Evolutionary conservation across 2,113 vertebrate genomes (phyloP), one percentile per base, ranked within the genome.

Genomic region (Hypanus sabinus): DNA sequence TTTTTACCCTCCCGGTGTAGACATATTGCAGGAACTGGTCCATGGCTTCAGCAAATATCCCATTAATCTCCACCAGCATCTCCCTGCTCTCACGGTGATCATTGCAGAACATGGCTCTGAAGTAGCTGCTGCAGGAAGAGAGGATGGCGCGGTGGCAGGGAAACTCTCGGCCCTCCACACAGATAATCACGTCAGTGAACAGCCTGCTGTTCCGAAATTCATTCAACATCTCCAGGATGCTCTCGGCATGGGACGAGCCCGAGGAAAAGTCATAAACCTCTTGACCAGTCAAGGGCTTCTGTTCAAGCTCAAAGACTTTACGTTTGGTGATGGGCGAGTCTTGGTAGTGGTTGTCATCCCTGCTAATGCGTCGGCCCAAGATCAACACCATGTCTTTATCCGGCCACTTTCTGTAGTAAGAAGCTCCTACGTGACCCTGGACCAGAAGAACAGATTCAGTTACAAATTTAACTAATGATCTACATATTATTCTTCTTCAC

Each of bases 291-390:
- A 98, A 95, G 0, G 96, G 97, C 94, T 99, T 99, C 94, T 97
- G 96, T 96, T 99, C 99, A 96, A 99, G 98, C 95, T 99, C 98
- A 97, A 99, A 98, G 94, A 99, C 98, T 95, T 99, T 99, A 96
- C 99, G 97, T 96, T 99, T 99, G 93, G 98, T 98, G 95, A 98
- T 98, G 94, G 98, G 99, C 94, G 99, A 99, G 95, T 99, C 98
- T 95, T 96, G 98, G 94, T 97, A 97, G 95, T 97, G 98, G 2
- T 97, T 97, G 94, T 98, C 98, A 96, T 98, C 98, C 97, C 98
- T 98, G 96, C 97, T 99, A 96, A 99, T 95, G 96, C 99, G 97
- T 95, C 99, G 97, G 95, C 99, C 98, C 96, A 99, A 94, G 96
- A 99, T 99, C 97, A 99, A 97, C 97, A 99, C 99, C 99, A 99